A percentile compares a stretch with the other conserved stretches of the same genome.
These are phyloP conservation scores for Theristicus caerulescens DNA, from an alignment of 2,113 vertebrate genomes.

Conservation along the genomic window DNA sequence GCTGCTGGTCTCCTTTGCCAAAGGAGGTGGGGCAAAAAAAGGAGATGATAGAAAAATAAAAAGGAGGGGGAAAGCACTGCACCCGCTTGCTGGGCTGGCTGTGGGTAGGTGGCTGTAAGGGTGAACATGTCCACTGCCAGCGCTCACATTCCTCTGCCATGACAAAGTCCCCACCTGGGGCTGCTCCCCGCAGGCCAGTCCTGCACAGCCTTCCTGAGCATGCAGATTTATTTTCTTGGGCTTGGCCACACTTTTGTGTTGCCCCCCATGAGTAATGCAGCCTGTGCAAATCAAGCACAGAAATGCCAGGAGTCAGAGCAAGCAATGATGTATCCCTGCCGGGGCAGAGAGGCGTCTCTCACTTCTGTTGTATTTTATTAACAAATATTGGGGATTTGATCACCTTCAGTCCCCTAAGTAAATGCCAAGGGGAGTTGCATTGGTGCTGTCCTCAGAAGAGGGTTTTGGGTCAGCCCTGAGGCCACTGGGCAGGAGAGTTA, in stretches of 20 bases:
- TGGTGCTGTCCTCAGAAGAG: neutral
- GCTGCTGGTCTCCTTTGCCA: neutral
- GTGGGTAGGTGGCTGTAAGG: neutral
- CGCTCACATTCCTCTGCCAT: fast-evolving
- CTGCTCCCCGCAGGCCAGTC: neutral
- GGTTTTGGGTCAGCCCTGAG: neutral
- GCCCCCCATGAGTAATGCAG: neutral
- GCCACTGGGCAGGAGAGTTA: fast-evolving
- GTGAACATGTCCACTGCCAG: neutral
- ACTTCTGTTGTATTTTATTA: neutral
- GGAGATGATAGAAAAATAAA: too few species aligned
- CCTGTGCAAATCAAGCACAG: neutral
- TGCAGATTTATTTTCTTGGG: neutral
- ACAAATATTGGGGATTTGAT: neutral
- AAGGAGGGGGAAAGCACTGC: neutral
- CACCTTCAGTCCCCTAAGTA: neutral
- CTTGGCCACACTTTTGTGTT: neutral
- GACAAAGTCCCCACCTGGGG: neutral
- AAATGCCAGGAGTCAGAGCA: neutral
- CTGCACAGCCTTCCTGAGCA: neutral
- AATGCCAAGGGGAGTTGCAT: fast-evolving
- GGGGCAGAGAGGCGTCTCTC: neutral
- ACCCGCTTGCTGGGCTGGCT: fast-evolving
- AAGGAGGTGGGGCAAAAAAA: neutral
- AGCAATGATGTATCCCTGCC: fast-evolving